Conservation (phyloP, 37 sponge, comb jelly and placozoan genomes). For the Beroe forskalii region DNA sequence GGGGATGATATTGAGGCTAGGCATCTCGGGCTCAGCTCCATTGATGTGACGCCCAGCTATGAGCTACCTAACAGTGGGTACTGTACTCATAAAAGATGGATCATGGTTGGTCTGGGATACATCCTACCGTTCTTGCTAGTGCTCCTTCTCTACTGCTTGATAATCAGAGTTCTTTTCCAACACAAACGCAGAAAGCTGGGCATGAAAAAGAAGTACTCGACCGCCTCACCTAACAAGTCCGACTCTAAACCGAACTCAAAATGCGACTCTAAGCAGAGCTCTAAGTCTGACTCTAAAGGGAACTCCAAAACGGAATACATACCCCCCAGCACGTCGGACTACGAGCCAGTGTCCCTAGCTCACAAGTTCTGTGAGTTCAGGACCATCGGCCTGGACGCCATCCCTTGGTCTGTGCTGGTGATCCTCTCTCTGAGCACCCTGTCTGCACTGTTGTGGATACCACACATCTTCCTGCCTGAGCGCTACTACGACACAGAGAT, state of each 20-base stretch:
- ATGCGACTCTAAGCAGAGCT: not conserved
- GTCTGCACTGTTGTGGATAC: not conserved
- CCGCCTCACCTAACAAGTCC: not conserved
- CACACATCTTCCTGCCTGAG: conserved; percentile 3
- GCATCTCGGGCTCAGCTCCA: not conserved
- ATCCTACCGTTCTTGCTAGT: not conserved
- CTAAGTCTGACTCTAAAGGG: not conserved
- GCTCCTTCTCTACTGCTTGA: not conserved
- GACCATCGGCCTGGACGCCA: conserved; percentile 9
- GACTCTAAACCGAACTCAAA: not conserved
- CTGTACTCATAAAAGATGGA: not conserved
- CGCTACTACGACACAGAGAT: not conserved
- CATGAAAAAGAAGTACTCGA: not conserved
- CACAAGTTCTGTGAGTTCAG: not conserved
- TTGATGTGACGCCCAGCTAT: not conserved
- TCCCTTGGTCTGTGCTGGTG: conserved; percentile 10
- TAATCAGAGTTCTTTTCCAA: not conserved
- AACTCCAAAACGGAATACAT: not conserved
- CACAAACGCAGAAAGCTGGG: not conserved
- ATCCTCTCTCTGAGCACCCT: not conserved
- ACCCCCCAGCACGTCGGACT: not conserved
- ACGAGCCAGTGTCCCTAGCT: not conserved
- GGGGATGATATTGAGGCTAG: not conserved
- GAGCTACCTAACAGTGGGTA: not conserved
- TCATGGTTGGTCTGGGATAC: not conserved